phyloP scores from a whole-genome alignment of 1,140 invertebrate genomes.

The Neomicropteryx cornuta region DNA sequence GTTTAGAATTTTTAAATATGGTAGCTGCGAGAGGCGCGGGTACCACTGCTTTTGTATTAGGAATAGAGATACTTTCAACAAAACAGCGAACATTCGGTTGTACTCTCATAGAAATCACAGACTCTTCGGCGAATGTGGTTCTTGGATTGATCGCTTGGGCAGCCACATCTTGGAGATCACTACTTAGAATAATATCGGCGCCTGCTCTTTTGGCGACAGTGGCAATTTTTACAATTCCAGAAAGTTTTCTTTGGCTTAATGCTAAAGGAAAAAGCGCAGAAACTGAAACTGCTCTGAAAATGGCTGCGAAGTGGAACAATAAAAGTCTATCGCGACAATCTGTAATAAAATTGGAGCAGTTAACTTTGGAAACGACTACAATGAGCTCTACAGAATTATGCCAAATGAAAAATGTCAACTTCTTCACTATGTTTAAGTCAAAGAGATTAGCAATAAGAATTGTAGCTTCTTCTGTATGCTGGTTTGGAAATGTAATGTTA shows the following conservation, averaged over 20 bases:
- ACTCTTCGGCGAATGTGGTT: constrained; percentile 50
- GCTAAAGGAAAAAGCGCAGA: constrained; percentile 48
- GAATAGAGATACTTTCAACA: constrained; percentile 56
- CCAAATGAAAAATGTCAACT: too few relatives aligned
- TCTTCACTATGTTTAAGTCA: constrained; percentile 27
- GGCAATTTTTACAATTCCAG: constrained; percentile 41
- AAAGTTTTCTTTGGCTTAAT: constrained; percentile 55
- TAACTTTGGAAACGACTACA: too few relatives aligned
- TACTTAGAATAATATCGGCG: constrained; percentile 47
- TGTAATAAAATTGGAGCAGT: too few relatives aligned
- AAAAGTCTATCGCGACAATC: constrained; percentile 32
- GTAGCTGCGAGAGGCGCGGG: constrained; percentile 43
- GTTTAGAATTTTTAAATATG: constrained; percentile 48
- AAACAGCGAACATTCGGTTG: constrained; percentile 51
- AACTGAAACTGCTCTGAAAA: constrained; percentile 40
- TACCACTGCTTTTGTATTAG: constrained; percentile 39
- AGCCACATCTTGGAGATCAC: constrained; percentile 48
- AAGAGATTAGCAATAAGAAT: constrained; percentile 31
- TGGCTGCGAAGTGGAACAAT: constrained; percentile 50
- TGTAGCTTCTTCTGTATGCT: constrained; percentile 37
- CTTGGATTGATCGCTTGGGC: constrained; percentile 50
- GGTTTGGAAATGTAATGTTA: constrained; percentile 40
- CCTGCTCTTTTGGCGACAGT: constrained; percentile 45
- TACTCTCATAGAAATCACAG: constrained; percentile 48
- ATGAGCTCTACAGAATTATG: too few relatives aligned